These are phyloP conservation scores for Trichopria drosophilae DNA, from an alignment of 2,888 invertebrate genomes.

Conservation along the genomic window DNA sequence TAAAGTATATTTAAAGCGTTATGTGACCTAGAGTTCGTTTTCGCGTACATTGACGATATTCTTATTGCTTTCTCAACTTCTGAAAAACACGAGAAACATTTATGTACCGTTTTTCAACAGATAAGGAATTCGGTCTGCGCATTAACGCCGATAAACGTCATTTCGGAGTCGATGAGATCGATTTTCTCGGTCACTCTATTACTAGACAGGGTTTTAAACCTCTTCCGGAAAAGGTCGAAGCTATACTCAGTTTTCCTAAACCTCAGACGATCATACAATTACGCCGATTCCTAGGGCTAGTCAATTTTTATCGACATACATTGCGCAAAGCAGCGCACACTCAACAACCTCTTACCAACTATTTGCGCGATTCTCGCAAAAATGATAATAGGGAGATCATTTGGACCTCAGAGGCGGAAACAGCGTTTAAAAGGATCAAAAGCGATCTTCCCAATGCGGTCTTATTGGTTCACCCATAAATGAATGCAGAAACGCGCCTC, in stretches of 20 bases:
- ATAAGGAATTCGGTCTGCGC: too few relatives aligned
- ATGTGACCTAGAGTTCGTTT: too few relatives aligned
- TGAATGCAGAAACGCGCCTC: neutral
- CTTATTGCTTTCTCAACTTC: too few relatives aligned
- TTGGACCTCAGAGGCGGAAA: too few relatives aligned
- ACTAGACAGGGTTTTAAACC: conserved; percentile 41
- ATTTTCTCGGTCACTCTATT: conserved; percentile 28
- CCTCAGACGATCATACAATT: conserved; percentile 18
- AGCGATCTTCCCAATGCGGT: neutral
- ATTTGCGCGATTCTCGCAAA: conserved; percentile 25
- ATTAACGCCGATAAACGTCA: conserved; percentile 9
- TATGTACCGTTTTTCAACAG: too few relatives aligned
- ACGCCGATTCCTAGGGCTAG: conserved; percentile 18
- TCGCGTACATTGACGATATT: too few relatives aligned
- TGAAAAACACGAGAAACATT: too few relatives aligned
- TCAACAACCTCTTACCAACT: too few relatives aligned
- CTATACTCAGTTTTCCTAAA: conserved; percentile 37
- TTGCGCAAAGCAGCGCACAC: conserved; percentile 30
- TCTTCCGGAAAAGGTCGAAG: conserved; percentile 43
- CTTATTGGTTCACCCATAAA: neutral
- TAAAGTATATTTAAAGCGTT: too few relatives aligned
- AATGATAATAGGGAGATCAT: too few relatives aligned
- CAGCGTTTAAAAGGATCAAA: neutral
- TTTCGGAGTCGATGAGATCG: conserved; percentile 9
- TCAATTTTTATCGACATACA: conserved; percentile 19